Base-by-base conservation (phyloP, 2,797 vertebrate species). In the Heliangelus exortis region DNA sequence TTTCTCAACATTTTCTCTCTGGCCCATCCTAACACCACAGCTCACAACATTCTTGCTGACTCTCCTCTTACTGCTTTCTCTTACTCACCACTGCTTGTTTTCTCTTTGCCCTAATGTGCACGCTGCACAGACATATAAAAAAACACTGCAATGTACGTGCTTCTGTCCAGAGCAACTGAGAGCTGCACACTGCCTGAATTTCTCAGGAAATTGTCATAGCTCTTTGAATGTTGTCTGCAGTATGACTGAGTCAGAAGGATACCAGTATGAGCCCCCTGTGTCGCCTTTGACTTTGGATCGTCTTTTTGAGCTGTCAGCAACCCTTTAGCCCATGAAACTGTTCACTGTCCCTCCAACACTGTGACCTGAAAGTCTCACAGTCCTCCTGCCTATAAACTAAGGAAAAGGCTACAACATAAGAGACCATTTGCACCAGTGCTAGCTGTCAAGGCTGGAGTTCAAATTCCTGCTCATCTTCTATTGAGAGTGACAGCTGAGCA, bases 1-100 rank as follows among this genome's bases (percentile, higher is more conserved):
- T 87, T 82, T 68, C 79, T 91, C 87, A 78, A 47, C 14, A 6
- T 83, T 78, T 90, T 93, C 51, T 34, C 51, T 51, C 23, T 28
- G 41, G 50, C 43, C 66, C 47, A 55, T 54, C 48, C 76, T 58
- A 78, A 62, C 65, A 67, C 13, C 54, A 80, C 17, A 85, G 17
- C 54, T 92, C 78, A 67, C 67, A 82, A 39, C n/a, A 50, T 45
- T 87, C 47, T 43, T 54, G 50, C 76, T 87, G 72, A 67, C 11
- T 72, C 28, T 59, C 28, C 39, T 73, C 53, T 83, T 47, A 17
- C 6, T 74, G 29, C 47, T 81, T 75, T 57, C 57, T 68, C 41
- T 82, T 76, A 54, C 36, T 85, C 41, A 61, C 16, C 21, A 25
- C 45, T 71, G 36, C 12, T 7, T 71, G 12, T 43, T 88, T 80